Conservation (phyloP, 1,140 invertebrate genomes). For the Limonius californicus region DNA sequence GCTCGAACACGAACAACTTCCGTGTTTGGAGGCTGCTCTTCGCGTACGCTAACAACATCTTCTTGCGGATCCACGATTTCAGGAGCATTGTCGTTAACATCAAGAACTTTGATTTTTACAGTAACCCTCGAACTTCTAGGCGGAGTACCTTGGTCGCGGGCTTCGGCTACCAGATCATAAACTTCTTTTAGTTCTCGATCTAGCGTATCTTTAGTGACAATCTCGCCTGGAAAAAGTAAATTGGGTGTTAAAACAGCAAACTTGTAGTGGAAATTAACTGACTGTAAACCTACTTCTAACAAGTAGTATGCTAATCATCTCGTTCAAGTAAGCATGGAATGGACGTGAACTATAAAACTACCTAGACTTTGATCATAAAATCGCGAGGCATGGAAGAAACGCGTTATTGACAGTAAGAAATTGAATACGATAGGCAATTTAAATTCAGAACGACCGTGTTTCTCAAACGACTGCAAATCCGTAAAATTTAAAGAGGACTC, state of each 20-base stretch:
- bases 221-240: conserved; percentile 63
- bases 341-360: not conserved
- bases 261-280: too few species aligned
- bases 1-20: conserved; percentile 83
- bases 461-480: too few species aligned
- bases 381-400: too few species aligned
- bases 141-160: conserved; percentile 78
- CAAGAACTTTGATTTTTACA: conserved; percentile 70
- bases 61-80: conserved; percentile 84
- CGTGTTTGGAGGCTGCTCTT: conserved; percentile 75
- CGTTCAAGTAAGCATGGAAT: conserved; percentile 3
- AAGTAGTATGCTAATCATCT: conserved; percentile 4
- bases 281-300: not conserved
- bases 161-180: conserved; percentile 81
- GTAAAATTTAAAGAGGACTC: too few species aligned
- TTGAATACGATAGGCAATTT: too few species aligned
- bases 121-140: conserved; percentile 68
- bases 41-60: conserved; percentile 80
- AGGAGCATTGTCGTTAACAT: conserved; percentile 89
- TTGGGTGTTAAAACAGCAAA: not conserved
- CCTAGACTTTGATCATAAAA: too few species aligned
- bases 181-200: conserved; percentile 76
- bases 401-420: too few species aligned
- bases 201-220: conserved; percentile 73
- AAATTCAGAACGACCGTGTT: too few species aligned